Base-by-base conservation (phyloP, 2,113 vertebrate genomes). In the Thalassarche chlororhynchos region DNA sequence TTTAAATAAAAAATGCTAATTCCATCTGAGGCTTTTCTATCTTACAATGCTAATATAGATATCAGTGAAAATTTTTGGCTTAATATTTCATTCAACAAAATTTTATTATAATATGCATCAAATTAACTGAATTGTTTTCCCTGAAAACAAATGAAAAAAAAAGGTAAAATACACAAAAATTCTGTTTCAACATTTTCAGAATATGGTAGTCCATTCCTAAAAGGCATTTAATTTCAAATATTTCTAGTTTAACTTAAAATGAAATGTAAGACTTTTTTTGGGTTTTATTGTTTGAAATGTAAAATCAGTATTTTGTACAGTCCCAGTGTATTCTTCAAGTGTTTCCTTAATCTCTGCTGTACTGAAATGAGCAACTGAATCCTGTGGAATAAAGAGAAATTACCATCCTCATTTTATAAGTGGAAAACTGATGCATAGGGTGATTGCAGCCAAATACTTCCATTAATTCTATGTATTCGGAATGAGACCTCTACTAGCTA, bases 181-280 rank as follows among this genome's bases (percentile, higher is more conserved):
- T 57, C 6, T 16, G 14, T 83, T 85, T 79, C 25, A 82, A 21
- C 1, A 38, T 40, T 95, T 78, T 89, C 25, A 74, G 47, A 72
- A 44, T 40, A 36, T 38, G 2, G 1, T n/a, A 34, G 4, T 29
- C 8, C 4, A 31, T 72, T 87, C 62, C 19, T 47, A 71, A 68
- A 62, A 77, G 8, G 2, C 4, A 54, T 54, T 76, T 71, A 31
- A 57, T 81, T 84, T 88, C 29, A 57, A 6, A 8, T 62, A 28
- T 32, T 81, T 84, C 20, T 54, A 19, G 5, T 69, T 81, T 38
- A 58, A 68, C 5, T 38, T 62, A 23, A 60, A 78, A 44, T 16
- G 0, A 47, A 47, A 84, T 29, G 2, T 38, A 66, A 66, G 8
- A 11, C 26, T 61, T 49, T 20, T 4, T 3, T 3, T 4, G 2